Base-by-base conservation (phyloP, 2,888 invertebrate genomes). In the Nemotelus pantherinus region DNA sequence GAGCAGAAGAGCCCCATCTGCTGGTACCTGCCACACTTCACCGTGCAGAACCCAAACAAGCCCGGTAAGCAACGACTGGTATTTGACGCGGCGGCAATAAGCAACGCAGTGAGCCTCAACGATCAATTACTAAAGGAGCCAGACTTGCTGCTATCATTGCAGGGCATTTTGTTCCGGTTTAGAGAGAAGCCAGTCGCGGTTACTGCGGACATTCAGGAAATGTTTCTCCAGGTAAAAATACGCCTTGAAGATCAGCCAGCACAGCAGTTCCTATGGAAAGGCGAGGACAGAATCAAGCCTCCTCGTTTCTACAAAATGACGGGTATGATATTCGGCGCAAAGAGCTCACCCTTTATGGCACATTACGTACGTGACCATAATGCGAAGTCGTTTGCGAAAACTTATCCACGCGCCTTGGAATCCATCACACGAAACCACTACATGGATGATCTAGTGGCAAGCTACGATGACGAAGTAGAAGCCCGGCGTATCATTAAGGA, bases 281-380 rank as follows among this genome's bases (percentile, higher is more conserved):
- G 64, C 44, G 39, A 53, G 5, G 68, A 50, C 43, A 6, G 39
- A 9, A 53, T 25, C 6, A 39, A 53, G 41, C 68, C 50, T 39
- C 57, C 55, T n/a, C 9, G 44, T 39, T 1, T 5, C 47, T 72
- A 58, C 45, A 45, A 50, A 44, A 72, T 58, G 58, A n/a, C 5
- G 39, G 6, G 41, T 25, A 58, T 72, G 72, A 57, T 45, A 6
- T 72, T 58, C 60, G 72, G 58, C 2, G 72, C 58, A 6, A 58
- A n/a, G 9, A 6, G 43, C 45, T 72, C 58, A 57, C 58, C 72
- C 25, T 44, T 25, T 55, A 44, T 45, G 25, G 72, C 72, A 9
- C 71, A 71, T 10, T 72, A 55, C 58, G 72, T 57, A 58, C 10
- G 45, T 6, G 44, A 72, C 47, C 25, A 44, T 10, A 72, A 72